Conservation (phyloP, 2,888 invertebrate species). For the Nomada ruficornis region DNA sequence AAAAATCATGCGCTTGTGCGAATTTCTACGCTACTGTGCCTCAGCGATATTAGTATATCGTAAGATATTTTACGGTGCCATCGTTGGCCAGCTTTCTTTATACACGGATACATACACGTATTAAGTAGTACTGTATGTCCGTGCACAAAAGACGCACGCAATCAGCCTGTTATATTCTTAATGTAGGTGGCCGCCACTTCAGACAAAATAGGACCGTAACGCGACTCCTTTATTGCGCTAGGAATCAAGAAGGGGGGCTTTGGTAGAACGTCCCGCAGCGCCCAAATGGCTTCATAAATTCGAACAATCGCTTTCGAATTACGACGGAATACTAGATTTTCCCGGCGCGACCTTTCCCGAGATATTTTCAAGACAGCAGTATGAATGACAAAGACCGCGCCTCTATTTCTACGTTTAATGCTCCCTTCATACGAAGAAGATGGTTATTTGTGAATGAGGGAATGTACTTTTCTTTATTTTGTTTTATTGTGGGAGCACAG, state of each 20-base stretch:
- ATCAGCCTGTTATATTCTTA: conserved; percentile 60
- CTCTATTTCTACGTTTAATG: conserved; percentile 44
- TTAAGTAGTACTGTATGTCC: background rate
- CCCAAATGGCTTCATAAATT: conserved; percentile 73
- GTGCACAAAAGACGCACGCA: conserved; percentile 35
- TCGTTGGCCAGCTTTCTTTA: conserved; percentile 19
- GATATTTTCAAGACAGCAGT: conserved; percentile 53
- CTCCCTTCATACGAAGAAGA: background rate
- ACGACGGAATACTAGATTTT: conserved; percentile 70
- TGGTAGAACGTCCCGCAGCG: conserved; percentile 61
- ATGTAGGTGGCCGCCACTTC: conserved; percentile 50
- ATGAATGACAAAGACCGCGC: conserved; percentile 50
- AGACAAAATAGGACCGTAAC: conserved; percentile 63
- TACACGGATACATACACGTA: background rate
- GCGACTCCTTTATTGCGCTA: conserved; percentile 71
- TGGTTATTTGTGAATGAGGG: no score
- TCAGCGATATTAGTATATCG: conserved; percentile 1
- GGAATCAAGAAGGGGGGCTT: conserved; percentile 68
- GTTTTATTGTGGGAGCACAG: no score
- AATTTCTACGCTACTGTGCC: background rate
- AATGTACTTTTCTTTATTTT: background rate
- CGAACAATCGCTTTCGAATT: conserved; percentile 75
- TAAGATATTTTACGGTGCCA: conserved; percentile 12
- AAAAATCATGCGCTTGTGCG: background rate
- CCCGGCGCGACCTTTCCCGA: conserved; percentile 48